Percentiles rank a stretch among this genome's conserved stretches.
Evolutionary conservation across 2,797 vertebrate species (phyloP).

Genomic region (Okamejei kenojei): DNA sequence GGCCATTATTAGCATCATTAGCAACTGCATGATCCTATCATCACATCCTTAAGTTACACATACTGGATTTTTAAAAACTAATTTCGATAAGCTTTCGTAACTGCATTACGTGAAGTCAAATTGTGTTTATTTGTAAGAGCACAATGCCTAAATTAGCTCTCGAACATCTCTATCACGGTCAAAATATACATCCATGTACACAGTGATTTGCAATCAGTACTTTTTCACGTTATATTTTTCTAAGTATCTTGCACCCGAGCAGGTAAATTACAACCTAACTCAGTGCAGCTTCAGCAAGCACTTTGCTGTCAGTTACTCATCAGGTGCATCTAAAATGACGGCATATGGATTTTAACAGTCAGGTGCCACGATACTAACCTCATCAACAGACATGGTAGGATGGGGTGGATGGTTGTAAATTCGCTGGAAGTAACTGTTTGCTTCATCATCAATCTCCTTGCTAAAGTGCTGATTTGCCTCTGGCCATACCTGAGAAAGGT

Average conservation of each 20-base stretch:
- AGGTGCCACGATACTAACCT: slow-evolving; percentile 63
- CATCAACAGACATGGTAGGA: slow-evolving; percentile 98
- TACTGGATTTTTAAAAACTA: not conserved
- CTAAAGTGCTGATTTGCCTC: slow-evolving; percentile 99
- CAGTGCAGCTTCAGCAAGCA: not conserved
- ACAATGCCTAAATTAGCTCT: not conserved
- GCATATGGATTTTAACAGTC: not conserved
- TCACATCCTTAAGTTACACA: no score
- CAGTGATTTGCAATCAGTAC: not conserved
- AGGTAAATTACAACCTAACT: not conserved
- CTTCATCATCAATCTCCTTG: slow-evolving; percentile 98
- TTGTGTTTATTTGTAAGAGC: not conserved
- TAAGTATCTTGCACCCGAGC: not conserved
- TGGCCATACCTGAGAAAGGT: slow-evolving; percentile 99
- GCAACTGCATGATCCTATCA: no score
- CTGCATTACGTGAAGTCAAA: not conserved
- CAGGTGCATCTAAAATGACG: not conserved
- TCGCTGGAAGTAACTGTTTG: slow-evolving; percentile 98
- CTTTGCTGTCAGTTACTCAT: not conserved
- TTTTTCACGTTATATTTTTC: not conserved
- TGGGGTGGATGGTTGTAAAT: slow-evolving; percentile 99
- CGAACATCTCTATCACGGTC: not conserved
- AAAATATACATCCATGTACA: not conserved
- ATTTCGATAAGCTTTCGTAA: not conserved
- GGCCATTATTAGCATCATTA: no score